Percentiles rank a stretch among this genome's conserved stretches.
phyloP scores from a whole-genome alignment of 2,888 invertebrate genomes.

The Caenorhabditis sinica region DNA sequence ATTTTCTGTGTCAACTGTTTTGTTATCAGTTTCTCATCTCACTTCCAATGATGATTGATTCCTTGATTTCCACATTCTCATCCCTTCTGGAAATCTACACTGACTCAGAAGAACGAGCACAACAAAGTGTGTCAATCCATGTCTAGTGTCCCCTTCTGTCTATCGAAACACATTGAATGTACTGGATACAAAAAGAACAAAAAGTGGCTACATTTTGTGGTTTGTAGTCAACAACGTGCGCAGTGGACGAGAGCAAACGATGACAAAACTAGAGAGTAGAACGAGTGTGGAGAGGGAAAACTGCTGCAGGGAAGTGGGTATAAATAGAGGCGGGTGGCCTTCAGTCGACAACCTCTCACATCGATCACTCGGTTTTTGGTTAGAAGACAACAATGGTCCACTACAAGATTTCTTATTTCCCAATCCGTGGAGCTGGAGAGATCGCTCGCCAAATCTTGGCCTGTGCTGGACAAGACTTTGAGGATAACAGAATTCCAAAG shows the following conservation, averaged over 20 bases:
- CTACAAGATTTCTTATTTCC: slow-evolving; percentile 72
- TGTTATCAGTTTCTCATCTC: slow-evolving; percentile 19
- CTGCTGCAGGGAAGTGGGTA: slow-evolving; percentile 21
- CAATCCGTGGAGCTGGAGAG: slow-evolving; percentile 71
- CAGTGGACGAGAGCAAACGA: slow-evolving; percentile 43
- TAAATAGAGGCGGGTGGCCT: slow-evolving; percentile 40
- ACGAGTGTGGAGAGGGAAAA: slow-evolving; percentile 17
- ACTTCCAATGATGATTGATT: slow-evolving; percentile 6
- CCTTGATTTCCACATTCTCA: background rate
- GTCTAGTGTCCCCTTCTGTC: background rate
- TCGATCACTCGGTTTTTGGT: slow-evolving; percentile 15
- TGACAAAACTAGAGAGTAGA: slow-evolving; percentile 43
- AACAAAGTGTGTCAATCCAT: background rate
- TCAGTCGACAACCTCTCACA: slow-evolving; percentile 28
- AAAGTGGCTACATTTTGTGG: slow-evolving; percentile 37
- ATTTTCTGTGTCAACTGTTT: slow-evolving; percentile 27
- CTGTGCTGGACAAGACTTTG: slow-evolving; percentile 70
- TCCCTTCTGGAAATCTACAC: background rate
- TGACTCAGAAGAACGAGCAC: background rate
- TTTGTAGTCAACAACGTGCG: slow-evolving; percentile 46
- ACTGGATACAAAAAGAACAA: slow-evolving; percentile 3
- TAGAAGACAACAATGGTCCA: slow-evolving; percentile 63
- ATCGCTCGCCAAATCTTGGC: slow-evolving; percentile 68
- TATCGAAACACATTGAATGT: background rate
- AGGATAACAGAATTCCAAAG: slow-evolving; percentile 69